These are phyloP conservation scores for Siphamia tubifer DNA, from an alignment of 2,113 vertebrate species.

Conservation along the genomic window DNA sequence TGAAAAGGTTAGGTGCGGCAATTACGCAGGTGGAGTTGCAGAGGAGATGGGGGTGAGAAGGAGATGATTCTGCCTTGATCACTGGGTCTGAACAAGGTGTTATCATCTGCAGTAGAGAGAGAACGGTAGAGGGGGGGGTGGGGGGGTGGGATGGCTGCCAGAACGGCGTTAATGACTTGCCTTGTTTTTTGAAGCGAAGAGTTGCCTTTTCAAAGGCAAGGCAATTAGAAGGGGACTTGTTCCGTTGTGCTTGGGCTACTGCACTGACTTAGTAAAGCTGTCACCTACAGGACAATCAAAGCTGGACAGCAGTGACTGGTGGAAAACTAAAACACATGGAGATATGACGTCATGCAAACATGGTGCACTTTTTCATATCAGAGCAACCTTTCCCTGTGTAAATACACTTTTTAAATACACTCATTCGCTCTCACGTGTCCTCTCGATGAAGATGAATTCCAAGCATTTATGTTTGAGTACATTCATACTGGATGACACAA, in stretches of 20 bases:
- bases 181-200: constrained; percentile 72
- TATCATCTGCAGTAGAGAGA: constrained; percentile 62
- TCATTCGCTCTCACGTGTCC: not conserved
- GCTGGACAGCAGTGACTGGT: constrained; percentile 18
- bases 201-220: constrained; percentile 65
- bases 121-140: not conserved
- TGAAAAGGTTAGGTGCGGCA: constrained; percentile 84
- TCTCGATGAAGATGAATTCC: not conserved
- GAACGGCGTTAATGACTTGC: constrained; percentile 73
- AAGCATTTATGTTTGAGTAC: not conserved
- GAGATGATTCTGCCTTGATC: constrained; percentile 77
- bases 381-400: not conserved
- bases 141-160: constrained; percentile 49
- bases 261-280: constrained; percentile 54
- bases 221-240: constrained; percentile 72
- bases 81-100: constrained; percentile 73
- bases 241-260: constrained; percentile 51
- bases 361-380: not conserved
- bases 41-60: constrained; percentile 70
- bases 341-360: not conserved
- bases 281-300: constrained; percentile 53
- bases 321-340: constrained; percentile 3
- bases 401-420: not conserved
- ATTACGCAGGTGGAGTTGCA: constrained; percentile 82
- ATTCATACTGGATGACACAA: not conserved